phyloP scores from a whole-genome alignment of 2,888 invertebrate genomes.

The Eledona agricola region DNA sequence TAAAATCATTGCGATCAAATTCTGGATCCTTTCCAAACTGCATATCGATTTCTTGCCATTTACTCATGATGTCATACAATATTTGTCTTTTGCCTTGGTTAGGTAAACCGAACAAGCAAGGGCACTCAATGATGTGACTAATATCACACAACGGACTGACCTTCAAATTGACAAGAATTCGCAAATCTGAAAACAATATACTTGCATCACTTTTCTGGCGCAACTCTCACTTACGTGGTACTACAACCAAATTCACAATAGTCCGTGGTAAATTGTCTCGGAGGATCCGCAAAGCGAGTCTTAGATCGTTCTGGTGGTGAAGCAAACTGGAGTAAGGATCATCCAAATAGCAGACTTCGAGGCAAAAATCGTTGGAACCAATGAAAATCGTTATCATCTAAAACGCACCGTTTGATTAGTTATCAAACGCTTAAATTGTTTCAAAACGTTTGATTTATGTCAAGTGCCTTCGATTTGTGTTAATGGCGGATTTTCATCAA shows the following conservation, averaged over 20 bases:
- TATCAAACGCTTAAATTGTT: too few species aligned
- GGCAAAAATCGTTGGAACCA: slow-evolving; percentile 71
- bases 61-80: slow-evolving; percentile 58
- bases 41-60: slow-evolving; percentile 66
- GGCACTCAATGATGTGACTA: slow-evolving; percentile 64
- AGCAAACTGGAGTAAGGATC: slow-evolving; percentile 60
- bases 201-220: background rate
- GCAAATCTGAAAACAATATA: slow-evolving; percentile 55
- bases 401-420: too few species aligned
- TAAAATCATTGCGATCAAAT: slow-evolving; percentile 67
- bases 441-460: slow-evolving; percentile 1
- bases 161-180: slow-evolving; percentile 58
- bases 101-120: slow-evolving; percentile 65
- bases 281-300: slow-evolving; percentile 64
- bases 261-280: slow-evolving; percentile 69
- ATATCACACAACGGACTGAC: slow-evolving; percentile 60
- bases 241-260: slow-evolving; percentile 66
- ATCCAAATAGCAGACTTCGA: slow-evolving; percentile 64
- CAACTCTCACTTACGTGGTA: slow-evolving; percentile 61
- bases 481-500: too few species aligned
- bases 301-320: slow-evolving; percentile 64
- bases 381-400: slow-evolving; percentile 68
- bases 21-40: slow-evolving; percentile 63
- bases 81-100: slow-evolving; percentile 33
- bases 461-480: too few species aligned